These are phyloP conservation scores for Sesia apiformis DNA, from an alignment of 2,888 invertebrate species.

Conservation along the genomic window DNA sequence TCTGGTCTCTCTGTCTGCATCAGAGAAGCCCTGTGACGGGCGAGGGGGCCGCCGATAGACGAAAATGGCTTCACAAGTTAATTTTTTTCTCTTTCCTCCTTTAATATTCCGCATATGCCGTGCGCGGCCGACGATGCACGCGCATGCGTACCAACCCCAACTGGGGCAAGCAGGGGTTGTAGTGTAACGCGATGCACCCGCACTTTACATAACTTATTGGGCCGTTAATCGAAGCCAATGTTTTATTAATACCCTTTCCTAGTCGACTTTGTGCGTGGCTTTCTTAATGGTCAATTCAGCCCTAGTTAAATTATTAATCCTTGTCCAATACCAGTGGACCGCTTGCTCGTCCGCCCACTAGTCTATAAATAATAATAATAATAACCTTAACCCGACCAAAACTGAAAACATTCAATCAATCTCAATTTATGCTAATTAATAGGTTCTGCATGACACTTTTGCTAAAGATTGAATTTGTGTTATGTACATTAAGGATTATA, in stretches of 20 bases:
- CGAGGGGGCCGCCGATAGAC: conserved; percentile 66
- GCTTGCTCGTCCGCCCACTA: too few species aligned
- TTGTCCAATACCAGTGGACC: conserved; percentile 42
- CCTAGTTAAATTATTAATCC: conserved; percentile 52
- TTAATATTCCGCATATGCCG: conserved; percentile 75
- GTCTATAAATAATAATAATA: too few species aligned
- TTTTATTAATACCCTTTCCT: conserved; percentile 60
- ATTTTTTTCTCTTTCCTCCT: conserved; percentile 75
- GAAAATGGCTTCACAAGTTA: conserved; percentile 75
- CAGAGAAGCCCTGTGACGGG: conserved; percentile 54
- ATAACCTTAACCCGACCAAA: conserved; percentile 32
- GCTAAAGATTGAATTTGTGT: too few species aligned
- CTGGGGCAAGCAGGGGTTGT: conserved; percentile 53
- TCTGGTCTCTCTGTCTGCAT: conserved; percentile 50
- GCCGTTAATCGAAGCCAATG: conserved; percentile 67
- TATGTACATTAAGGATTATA: too few species aligned
- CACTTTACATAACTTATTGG: conserved; percentile 73
- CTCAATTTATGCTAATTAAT: conserved; percentile 39
- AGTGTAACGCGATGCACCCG: conserved; percentile 69
- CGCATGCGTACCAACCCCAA: conserved; percentile 63
- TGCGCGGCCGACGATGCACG: conserved; percentile 61
- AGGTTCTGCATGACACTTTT: conserved; percentile 1
- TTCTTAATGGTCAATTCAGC: conserved; percentile 38
- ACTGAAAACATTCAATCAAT: conserved; percentile 46
- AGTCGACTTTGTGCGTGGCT: conserved; percentile 62